These are phyloP conservation scores for Perca flavescens DNA, from an alignment of 2,113 vertebrate genomes.

Conservation along the genomic window DNA sequence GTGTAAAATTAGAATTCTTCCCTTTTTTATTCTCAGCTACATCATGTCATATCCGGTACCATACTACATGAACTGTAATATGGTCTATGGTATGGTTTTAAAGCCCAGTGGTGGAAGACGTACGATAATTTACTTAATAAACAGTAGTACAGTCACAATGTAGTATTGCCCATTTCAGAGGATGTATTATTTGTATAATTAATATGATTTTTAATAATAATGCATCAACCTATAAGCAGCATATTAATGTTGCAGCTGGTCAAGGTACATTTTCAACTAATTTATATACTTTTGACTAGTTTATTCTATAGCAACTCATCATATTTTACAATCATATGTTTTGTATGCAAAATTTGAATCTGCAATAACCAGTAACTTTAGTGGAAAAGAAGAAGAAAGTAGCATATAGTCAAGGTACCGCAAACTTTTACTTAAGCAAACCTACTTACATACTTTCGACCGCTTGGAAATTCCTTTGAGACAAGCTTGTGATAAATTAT, in stretches of 20 bases:
- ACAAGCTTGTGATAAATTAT: conserved; percentile 3
- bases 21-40: neutral
- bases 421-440: neutral
- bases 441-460: neutral
- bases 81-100: neutral
- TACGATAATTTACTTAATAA: neutral
- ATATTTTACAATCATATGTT: neutral
- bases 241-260: conserved; percentile 3
- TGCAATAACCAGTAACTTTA: neutral
- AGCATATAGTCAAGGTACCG: neutral
- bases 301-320: neutral
- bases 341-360: neutral
- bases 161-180: neutral
- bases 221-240: neutral
- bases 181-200: neutral
- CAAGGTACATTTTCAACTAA: neutral
- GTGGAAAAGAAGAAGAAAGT: neutral
- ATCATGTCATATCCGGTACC: neutral
- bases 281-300: neutral
- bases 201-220: neutral
- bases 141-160: neutral
- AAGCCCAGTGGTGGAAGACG: neutral
- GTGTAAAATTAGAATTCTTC: neutral
- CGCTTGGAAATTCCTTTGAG: neutral
- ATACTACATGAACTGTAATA: neutral